Evolutionary conservation across 2,888 invertebrate species (phyloP), one percentile per base, ranked within the genome.

Genomic region (Biston stratarius): DNA sequence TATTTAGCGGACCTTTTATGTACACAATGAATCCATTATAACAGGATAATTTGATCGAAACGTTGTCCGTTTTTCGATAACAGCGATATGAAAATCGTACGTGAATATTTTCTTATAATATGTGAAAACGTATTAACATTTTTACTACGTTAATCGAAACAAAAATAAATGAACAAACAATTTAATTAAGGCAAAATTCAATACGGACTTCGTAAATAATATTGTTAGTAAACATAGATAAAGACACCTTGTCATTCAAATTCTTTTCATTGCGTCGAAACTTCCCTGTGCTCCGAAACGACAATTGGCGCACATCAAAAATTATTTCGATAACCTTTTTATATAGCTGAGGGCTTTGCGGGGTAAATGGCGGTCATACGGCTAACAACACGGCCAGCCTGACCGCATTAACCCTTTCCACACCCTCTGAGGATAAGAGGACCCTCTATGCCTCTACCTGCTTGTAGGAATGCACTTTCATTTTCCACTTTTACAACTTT

Each of bases 261-360:
- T 64, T 47, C 52, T 58, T 55, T 63, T 60, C 55, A 60, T 51
- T 34, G 56, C 63, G 61, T 61, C 38, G 6, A 38, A 59, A 52
- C 34, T 61, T 56, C 59, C 38, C 40, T 42, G 12, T 44, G 12
- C 12, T 11, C 36, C 57, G 59, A 60, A 63, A 65, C 61, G 81
- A 84, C 80, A 82, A 85, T 85, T 82, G 81, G 77, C 61, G 77
- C 74, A 80, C 82, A 86, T 83, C 83, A 83, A 84, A 87, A 85
- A 83, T 83, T 86, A 86, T 85, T 86, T 84, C 81, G 79, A 85
- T 84, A 83, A 81, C 84, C 83, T 82, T 87, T 86, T 86, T 84
- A 83, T 86, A 83, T 85, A 84, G 78, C 74, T 75, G 76, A 74
- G 77, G 82, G 71, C 76, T 69, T 73, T 78, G 82, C 81, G 77